Conservation (phyloP, 2,888 invertebrate species). For the Leptinotarsa haldemani region DNA sequence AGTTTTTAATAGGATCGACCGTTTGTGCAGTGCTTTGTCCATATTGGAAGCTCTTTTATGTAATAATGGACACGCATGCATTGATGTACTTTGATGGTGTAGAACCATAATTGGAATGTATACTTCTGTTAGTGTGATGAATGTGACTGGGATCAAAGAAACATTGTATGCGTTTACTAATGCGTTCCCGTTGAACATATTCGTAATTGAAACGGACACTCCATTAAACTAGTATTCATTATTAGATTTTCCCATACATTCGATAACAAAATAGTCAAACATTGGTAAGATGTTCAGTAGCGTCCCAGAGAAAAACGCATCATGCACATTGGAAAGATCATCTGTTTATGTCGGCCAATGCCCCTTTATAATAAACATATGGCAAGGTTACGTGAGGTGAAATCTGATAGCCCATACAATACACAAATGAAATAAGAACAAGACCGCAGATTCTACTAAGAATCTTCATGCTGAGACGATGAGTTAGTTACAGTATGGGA, state of each 20-base stretch:
- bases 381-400: no score
- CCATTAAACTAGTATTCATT: no score
- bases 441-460: no score
- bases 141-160: background rate
- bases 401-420: no score
- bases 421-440: no score
- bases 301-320: background rate
- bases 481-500: no score
- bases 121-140: background rate
- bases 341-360: no score
- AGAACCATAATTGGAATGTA: background rate
- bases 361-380: no score
- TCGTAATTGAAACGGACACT: background rate
- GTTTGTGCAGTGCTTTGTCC: background rate
- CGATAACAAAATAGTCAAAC: background rate
- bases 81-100: background rate
- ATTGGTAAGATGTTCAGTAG: background rate
- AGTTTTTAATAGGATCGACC: background rate
- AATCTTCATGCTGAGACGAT: no score
- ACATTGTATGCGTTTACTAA: background rate
- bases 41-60: background rate
- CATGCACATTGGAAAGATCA: no score
- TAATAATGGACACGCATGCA: background rate
- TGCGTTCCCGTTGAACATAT: background rate
- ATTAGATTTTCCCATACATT: no score